These are phyloP conservation scores for Patiria pectinifera DNA, from an alignment of 53 echinoderm and acorn worm genomes.

Conservation along the genomic window DNA sequence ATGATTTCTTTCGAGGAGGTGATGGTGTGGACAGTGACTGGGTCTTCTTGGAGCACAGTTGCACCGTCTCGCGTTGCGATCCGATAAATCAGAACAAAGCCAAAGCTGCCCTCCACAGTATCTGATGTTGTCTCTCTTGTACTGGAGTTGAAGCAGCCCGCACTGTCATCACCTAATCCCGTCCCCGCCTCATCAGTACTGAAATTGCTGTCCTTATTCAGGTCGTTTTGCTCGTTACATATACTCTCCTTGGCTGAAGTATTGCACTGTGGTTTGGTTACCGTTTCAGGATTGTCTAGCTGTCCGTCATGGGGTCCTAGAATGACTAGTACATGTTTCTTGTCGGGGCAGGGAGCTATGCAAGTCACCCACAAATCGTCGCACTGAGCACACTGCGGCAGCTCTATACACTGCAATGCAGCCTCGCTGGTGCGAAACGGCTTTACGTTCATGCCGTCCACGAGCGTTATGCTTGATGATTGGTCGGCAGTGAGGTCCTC, in stretches of 20 bases:
- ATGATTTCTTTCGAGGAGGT: conserved; percentile 63
- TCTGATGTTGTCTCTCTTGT: not conserved
- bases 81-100: conserved; percentile 74
- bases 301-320: conserved; percentile 73
- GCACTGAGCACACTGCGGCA: conserved; percentile 64
- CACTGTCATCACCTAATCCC: conserved; percentile 18
- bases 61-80: conserved; percentile 36
- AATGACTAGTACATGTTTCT: conserved; percentile 77
- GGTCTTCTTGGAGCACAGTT: conserved; percentile 63
- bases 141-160: not conserved
- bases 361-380: conserved; percentile 69
- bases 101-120: not conserved
- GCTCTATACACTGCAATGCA: conserved; percentile 78
- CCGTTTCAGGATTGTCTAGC: conserved; percentile 38
- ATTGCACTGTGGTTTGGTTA: conserved; percentile 69
- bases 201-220: conserved; percentile 74
- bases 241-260: conserved; percentile 45
- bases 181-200: conserved; percentile 67
- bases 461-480: not conserved
- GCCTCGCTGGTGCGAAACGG: conserved; percentile 54
- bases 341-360: conserved; percentile 71
- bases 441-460: conserved; percentile 46
- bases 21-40: conserved; percentile 71
- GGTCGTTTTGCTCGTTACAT: conserved; percentile 76
- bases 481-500: conserved; percentile 54